Evolutionary conservation across 2,888 invertebrate genomes (phyloP).

Genomic region (Hirtodrosophila confusa): DNA sequence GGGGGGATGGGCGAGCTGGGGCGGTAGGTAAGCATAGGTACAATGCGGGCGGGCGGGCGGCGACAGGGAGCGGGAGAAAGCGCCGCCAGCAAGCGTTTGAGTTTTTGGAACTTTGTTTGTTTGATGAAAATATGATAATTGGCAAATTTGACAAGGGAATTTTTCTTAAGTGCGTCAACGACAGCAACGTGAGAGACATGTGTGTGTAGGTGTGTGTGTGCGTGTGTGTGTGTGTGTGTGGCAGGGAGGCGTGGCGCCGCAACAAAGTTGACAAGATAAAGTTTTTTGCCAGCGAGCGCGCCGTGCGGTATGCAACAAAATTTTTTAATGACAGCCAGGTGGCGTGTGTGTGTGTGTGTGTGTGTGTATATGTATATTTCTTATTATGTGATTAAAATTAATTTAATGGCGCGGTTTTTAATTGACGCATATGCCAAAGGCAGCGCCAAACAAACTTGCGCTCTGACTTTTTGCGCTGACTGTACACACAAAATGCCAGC

Average conservation of each 20-base stretch:
- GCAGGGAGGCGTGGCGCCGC: conserved; percentile 25
- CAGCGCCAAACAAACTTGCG: conserved; percentile 23
- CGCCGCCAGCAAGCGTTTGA: conserved; percentile 54
- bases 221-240: conserved; percentile 3
- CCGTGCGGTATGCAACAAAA: conserved; percentile 66
- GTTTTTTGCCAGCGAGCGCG: conserved; percentile 60
- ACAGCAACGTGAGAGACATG: conserved; percentile 35
- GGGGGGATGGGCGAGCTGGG: background rate
- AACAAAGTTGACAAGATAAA: conserved; percentile 79
- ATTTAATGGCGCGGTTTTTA: conserved; percentile 80
- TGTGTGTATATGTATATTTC: conserved; percentile 59
- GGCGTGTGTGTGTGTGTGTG: conserved; percentile 35
- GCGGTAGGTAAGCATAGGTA: conserved; percentile 6
- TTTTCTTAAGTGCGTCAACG: conserved; percentile 78
- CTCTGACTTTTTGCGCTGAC: conserved; percentile 40
- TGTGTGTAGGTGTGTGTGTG: conserved; percentile 20
- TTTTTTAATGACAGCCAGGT: conserved; percentile 80
- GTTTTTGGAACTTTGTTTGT: conserved; percentile 78
- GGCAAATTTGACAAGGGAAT: conserved; percentile 84
- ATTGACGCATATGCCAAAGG: conserved; percentile 71
- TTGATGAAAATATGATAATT: conserved; percentile 84
- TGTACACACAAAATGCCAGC: conserved; percentile 27
- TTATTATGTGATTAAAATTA: conserved; percentile 81
- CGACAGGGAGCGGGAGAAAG: background rate
- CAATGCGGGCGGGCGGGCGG: background rate